These are phyloP conservation scores for Cydia strobilella DNA, from an alignment of 1,140 invertebrate genomes.

Conservation along the genomic window DNA sequence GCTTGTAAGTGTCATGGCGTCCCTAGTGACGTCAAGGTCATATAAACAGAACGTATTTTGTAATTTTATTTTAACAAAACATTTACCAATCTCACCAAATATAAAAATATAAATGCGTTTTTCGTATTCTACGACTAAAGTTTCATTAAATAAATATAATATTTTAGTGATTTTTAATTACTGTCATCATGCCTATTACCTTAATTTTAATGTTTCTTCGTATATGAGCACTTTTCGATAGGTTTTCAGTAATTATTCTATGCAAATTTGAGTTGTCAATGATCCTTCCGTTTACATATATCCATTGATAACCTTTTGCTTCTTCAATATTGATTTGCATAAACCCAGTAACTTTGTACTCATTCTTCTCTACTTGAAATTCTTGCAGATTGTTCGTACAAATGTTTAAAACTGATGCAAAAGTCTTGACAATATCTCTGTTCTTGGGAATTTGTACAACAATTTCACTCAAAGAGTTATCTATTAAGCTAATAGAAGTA, in stretches of 20 bases:
- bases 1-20: no score
- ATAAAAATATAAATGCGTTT: no score
- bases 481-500: constrained; percentile 82
- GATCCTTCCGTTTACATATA: constrained; percentile 83
- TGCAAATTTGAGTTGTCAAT: constrained; percentile 80
- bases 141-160: no score
- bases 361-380: constrained; percentile 75
- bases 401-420: constrained; percentile 77
- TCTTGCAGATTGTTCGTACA: constrained; percentile 70
- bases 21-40: no score
- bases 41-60: no score
- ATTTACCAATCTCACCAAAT: no score
- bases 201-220: constrained; percentile 47
- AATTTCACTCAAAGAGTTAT: constrained; percentile 81
- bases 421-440: constrained; percentile 76
- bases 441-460: constrained; percentile 81
- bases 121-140: no score
- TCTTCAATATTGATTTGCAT: constrained; percentile 75
- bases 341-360: constrained; percentile 80
- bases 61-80: no score
- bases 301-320: constrained; percentile 80
- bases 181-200: no score
- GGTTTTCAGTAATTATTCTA: constrained; percentile 75
- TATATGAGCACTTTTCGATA: constrained; percentile 48
- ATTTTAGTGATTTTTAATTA: no score